Conservation (phyloP, 2,888 invertebrate genomes). For the Dastarcus helophoroides region DNA sequence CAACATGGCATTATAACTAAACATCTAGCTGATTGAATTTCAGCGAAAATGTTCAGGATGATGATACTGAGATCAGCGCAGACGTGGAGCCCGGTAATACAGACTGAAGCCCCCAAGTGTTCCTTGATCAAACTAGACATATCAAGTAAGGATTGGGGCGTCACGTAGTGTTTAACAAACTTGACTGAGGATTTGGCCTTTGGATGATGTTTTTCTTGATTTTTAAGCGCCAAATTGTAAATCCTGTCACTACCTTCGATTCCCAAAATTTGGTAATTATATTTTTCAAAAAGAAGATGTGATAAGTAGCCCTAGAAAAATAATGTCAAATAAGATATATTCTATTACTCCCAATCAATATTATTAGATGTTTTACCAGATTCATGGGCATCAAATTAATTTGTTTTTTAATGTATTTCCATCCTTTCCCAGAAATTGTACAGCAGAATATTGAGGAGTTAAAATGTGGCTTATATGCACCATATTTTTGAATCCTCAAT, state of each 20-base stretch:
- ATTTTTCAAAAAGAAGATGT: constrained; percentile 48
- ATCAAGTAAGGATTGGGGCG: constrained; percentile 38
- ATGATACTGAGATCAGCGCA: constrained; percentile 66
- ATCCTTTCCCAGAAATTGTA: no score
- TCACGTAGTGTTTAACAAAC: constrained; percentile 48
- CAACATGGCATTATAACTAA: constrained; percentile 67
- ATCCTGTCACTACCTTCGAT: constrained; percentile 50
- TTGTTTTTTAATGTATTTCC: no score
- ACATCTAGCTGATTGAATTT: constrained; percentile 43
- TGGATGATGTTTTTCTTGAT: constrained; percentile 45
- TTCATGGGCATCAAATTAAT: no score
- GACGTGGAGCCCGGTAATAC: constrained; percentile 59
- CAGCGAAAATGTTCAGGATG: constrained; percentile 52
- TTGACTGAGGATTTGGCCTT: constrained; percentile 43
- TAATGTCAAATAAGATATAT: no score
- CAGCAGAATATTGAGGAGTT: no score
- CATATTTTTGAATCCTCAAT: no score
- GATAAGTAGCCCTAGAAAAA: constrained; percentile 58
- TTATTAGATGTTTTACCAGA: background rate
- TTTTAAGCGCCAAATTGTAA: constrained; percentile 44
- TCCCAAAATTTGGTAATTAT: constrained; percentile 52
- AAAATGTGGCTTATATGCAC: no score
- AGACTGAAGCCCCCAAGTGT: constrained; percentile 21
- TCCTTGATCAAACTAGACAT: constrained; percentile 21
- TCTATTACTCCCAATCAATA: no score